Percentiles rank a stretch among this genome's conserved stretches.
These are phyloP conservation scores for Loris lydekkerianus DNA, from an alignment of 2,797 vertebrate genomes.

Conservation along the genomic window DNA sequence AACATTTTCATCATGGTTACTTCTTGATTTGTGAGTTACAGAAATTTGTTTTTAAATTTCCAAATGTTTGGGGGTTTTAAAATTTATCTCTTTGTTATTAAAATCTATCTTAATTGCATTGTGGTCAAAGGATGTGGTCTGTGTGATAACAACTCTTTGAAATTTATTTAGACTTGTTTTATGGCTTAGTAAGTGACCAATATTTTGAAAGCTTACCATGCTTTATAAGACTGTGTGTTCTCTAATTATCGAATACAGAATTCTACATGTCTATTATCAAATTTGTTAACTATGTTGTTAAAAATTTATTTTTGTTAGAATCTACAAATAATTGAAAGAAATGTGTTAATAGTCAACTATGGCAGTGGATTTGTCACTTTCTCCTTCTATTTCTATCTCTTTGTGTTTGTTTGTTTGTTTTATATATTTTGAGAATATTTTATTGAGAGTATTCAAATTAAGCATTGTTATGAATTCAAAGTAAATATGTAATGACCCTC, in stretches of 20 bases:
- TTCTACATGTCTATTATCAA: conserved; percentile 69
- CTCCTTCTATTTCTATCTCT: conserved; percentile 55
- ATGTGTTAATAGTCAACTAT: conserved; percentile 53
- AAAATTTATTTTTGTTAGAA: conserved; percentile 65
- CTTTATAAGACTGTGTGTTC: conserved; percentile 73
- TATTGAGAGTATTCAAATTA: conserved; percentile 69
- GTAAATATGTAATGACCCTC: conserved; percentile 69
- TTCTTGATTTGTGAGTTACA: conserved; percentile 43
- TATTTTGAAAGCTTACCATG: conserved; percentile 76
- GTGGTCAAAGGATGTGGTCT: conserved; percentile 62
- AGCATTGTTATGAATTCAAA: conserved; percentile 71
- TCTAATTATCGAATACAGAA: conserved; percentile 73
- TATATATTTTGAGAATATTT: conserved; percentile 73
- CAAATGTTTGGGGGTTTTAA: conserved; percentile 57
- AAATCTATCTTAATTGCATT: conserved; percentile 69
- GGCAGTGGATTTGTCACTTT: conserved; percentile 67
- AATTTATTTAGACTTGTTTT: conserved; percentile 77
- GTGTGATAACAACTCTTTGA: conserved; percentile 63
- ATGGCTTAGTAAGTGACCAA: conserved; percentile 61
- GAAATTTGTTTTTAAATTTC: conserved; percentile 69
- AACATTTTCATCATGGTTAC: conserved; percentile 54
- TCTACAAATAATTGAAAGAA: conserved; percentile 71
- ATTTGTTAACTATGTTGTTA: conserved; percentile 60
- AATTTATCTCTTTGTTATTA: conserved; percentile 64
- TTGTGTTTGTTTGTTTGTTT: conserved; percentile 38